Evolutionary conservation across 2,888 invertebrate genomes (phyloP).

Genomic region (Drosophila kanekoi): DNA sequence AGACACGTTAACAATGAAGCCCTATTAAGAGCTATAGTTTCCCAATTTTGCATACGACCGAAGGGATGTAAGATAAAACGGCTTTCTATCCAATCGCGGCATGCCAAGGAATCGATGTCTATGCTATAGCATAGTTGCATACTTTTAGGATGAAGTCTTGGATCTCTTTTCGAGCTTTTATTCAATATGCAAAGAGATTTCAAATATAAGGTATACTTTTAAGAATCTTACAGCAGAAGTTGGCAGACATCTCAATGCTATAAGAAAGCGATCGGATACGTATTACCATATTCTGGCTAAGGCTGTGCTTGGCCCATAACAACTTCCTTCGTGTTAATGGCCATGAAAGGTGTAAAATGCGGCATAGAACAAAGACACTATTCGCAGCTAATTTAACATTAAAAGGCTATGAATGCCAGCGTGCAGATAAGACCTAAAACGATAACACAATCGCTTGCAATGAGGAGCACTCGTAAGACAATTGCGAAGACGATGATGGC

Average conservation of each 20-base stretch:
- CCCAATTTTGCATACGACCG: no score
- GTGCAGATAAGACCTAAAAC: conserved; percentile 43
- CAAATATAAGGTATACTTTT: not conserved
- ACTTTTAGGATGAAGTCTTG: conserved; percentile 19
- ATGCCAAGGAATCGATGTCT: no score
- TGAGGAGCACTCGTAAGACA: conserved; percentile 46
- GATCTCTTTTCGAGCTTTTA: not conserved
- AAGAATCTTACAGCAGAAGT: not conserved
- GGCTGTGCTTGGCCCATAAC: conserved; percentile 26
- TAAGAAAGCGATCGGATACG: not conserved
- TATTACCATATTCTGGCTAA: not conserved
- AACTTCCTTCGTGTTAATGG: conserved; percentile 21
- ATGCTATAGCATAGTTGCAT: not conserved
- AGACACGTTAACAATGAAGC: not conserved
- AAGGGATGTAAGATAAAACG: no score
- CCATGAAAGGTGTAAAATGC: conserved; percentile 37
- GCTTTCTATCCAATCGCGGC: no score
- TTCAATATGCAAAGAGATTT: not conserved
- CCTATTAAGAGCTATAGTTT: no score
- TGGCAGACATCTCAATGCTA: not conserved
- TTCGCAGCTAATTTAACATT: conserved; percentile 66
- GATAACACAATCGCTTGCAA: conserved; percentile 54
- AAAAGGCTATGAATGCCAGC: conserved; percentile 59
- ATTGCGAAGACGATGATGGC: conserved; percentile 45
- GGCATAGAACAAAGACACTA: conserved; percentile 58